These are phyloP conservation scores for Melanchra persicariae DNA, from an alignment of 2,888 invertebrate species.

Conservation along the genomic window DNA sequence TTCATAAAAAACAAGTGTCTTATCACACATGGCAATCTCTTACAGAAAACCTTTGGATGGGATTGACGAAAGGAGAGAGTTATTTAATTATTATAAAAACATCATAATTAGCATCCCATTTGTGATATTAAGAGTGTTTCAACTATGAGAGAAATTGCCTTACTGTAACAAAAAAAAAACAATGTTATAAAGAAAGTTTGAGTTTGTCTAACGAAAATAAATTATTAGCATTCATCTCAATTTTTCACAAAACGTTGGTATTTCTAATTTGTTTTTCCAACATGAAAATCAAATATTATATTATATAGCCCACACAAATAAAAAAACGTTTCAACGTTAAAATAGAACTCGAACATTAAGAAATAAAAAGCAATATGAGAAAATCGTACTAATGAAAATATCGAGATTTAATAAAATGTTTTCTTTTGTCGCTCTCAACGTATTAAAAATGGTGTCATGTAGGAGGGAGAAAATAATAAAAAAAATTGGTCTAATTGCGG, in stretches of 20 bases:
- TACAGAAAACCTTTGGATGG: no score
- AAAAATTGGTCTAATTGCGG: constrained; percentile 71
- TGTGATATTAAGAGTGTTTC: no score
- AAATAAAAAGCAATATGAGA: constrained; percentile 35
- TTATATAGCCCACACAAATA: neutral
- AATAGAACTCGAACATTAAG: constrained; percentile 10
- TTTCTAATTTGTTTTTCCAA: constrained; percentile 4
- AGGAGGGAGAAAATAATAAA: constrained; percentile 63
- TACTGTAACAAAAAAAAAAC: no score
- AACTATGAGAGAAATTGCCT: no score
- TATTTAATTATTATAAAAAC: no score
- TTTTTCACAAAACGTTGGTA: no score
- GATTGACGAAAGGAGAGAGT: no score
- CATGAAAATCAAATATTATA: neutral
- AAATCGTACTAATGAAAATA: constrained; percentile 15
- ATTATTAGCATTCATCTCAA: neutral
- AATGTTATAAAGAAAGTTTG: no score
- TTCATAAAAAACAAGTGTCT: no score
- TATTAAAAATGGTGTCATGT: constrained; percentile 41
- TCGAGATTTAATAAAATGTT: constrained; percentile 43
- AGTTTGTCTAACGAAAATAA: neutral
- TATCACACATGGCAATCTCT: no score
- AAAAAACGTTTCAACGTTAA: constrained; percentile 21
- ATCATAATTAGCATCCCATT: no score
- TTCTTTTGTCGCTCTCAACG: constrained; percentile 27